A percentile compares a stretch with the other conserved stretches of the same genome.
Evolutionary conservation across 2,113 vertebrate species (phyloP).

Genomic region (Plotosus lineatus): DNA sequence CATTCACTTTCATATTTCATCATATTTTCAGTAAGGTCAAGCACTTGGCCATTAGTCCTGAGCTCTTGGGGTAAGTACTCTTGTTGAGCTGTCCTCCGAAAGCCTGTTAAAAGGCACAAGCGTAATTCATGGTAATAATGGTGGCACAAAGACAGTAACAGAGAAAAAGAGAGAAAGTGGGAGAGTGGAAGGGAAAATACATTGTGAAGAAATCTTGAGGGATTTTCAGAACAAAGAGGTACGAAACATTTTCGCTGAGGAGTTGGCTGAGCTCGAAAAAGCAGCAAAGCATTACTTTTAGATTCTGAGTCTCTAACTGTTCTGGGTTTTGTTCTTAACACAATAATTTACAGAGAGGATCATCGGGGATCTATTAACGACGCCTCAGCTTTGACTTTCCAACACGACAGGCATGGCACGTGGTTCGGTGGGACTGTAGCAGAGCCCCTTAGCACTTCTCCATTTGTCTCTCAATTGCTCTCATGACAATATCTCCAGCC

Average conservation of each 20-base stretch:
- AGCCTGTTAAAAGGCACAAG: constrained; percentile 36
- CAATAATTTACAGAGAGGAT: constrained; percentile 63
- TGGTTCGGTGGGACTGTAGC: constrained; percentile 57
- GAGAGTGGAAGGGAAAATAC: neutral
- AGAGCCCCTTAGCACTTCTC: constrained; percentile 66
- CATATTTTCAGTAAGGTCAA: constrained; percentile 34
- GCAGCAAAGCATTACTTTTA: constrained; percentile 36
- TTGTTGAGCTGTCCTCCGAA: constrained; percentile 41
- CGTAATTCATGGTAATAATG: constrained; percentile 35
- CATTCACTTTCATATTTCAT: constrained; percentile 34
- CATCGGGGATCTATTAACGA: constrained; percentile 67
- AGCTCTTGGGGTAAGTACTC: constrained; percentile 37
- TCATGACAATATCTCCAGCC: constrained; percentile 53
- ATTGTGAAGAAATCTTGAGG: constrained; percentile 27
- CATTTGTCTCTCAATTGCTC: constrained; percentile 54
- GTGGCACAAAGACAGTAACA: constrained; percentile 23
- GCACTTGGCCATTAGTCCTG: constrained; percentile 37
- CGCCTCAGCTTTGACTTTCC: constrained; percentile 68
- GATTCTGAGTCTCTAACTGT: constrained; percentile 41
- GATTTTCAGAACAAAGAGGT: constrained; percentile 32
- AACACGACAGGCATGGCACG: constrained; percentile 43
- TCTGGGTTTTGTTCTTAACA: constrained; percentile 67
- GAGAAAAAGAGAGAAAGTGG: constrained; percentile 38
- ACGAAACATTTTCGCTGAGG: constrained; percentile 17
- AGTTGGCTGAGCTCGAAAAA: constrained; percentile 25